Base-by-base conservation (phyloP, 2,113 vertebrate species). In the Chloebia gouldiae region DNA sequence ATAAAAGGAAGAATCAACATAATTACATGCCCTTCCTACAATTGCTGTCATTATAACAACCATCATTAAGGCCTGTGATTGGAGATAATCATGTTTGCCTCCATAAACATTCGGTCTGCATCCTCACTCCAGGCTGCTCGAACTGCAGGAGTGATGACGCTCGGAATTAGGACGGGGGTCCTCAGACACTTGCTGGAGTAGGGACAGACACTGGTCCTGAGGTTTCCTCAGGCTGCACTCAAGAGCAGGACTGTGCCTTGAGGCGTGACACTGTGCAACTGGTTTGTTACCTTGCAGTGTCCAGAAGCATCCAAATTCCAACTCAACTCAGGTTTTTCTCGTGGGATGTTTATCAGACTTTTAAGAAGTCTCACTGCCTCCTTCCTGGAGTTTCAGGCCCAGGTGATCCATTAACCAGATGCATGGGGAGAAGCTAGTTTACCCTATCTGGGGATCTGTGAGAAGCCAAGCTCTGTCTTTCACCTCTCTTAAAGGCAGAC, bases 61-160 rank as follows among this genome's bases (percentile, higher is more conserved):
- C 96, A 68, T 96, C 94, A 96, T 97, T 97, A 97, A 88, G 88
- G 92, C 64, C 80, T 76, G 61, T 96, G 96, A 97, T 97, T 95
- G 95, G 94, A 95, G 88, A 94, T 97, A 97, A 97, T 96, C 93
- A 94, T 95, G 95, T 97, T 96, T 96, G 92, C 88, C 88, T 95
- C 93, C 76, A 92, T 68, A 96, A 96, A 95, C 94, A 93, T 73
- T 88, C n/a, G 9, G 60, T 63, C 94, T 92, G 81, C 84, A 82
- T 87, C 91, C 73, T 35, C 85, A 87, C 93, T 87, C 50, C 42
- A 39, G 84, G 71, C 94, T 87, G 81, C 61, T 9, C 0, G 0
- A 93, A 51, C 71, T 70, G 87, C 75, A 95, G 68, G 37, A 95
- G 68, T 5, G 76, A 77, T 27, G 88, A 54, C 1, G 6, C 40